Conservation (phyloP, 2,888 invertebrate genomes). For the Elysia crispata region DNA sequence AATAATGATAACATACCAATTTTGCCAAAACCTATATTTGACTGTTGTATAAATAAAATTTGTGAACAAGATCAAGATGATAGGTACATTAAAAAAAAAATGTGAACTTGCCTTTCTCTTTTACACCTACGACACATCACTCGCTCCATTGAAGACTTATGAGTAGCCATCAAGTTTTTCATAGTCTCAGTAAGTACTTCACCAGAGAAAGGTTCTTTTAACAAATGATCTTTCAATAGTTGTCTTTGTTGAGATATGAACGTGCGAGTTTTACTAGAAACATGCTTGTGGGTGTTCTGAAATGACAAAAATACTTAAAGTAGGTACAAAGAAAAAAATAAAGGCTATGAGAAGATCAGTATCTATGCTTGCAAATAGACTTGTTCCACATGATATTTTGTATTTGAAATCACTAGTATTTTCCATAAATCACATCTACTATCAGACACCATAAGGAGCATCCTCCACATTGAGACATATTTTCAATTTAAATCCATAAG, state of each 20-base stretch:
- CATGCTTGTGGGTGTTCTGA: constrained; percentile 47
- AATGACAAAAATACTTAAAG: neutral
- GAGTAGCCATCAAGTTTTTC: constrained; percentile 73
- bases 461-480: no score
- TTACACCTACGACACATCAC: constrained; percentile 75
- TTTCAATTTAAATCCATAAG: no score
- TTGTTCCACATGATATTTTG: no score
- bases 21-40: no score
- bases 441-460: no score
- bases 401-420: no score
- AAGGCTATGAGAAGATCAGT: neutral
- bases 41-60: no score
- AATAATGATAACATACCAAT: no score
- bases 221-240: constrained; percentile 38
- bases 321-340: neutral
- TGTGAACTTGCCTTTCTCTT: constrained; percentile 67
- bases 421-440: no score
- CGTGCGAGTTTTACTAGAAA: constrained; percentile 34
- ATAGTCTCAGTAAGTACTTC: constrained; percentile 76
- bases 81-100: no score
- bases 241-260: constrained; percentile 45
- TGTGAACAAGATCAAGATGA: no score
- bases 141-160: constrained; percentile 71
- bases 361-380: neutral
- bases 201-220: constrained; percentile 63